phyloP scores from a whole-genome alignment of 2,113 vertebrate genomes.

The Acrocephalus kingi region DNA sequence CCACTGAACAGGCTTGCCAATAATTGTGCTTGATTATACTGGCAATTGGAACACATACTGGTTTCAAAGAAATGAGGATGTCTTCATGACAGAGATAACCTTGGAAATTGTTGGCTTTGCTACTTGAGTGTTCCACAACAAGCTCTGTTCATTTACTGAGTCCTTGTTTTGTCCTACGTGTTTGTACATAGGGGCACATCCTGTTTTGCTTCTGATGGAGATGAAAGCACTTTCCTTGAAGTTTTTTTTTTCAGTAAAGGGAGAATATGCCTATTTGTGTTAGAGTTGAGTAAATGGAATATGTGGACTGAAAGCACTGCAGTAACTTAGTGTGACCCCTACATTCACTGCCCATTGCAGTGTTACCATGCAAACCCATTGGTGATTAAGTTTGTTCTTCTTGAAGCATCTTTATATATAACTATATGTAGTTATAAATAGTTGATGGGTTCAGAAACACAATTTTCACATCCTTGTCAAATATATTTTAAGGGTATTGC shows the following conservation, averaged over 20 bases:
- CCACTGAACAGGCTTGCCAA: background rate
- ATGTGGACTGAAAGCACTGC: background rate
- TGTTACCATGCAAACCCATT: background rate
- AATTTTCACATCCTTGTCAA: background rate
- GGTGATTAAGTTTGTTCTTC: background rate
- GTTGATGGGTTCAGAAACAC: background rate
- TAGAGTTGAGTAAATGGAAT: background rate
- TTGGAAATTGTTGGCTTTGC: background rate
- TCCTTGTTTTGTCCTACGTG: background rate
- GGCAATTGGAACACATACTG: background rate
- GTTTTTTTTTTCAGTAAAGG: background rate
- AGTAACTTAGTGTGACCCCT: background rate
- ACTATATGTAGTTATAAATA: background rate
- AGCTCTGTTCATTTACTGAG: background rate
- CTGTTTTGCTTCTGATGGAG: background rate
- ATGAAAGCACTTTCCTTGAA: background rate
- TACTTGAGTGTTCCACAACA: background rate
- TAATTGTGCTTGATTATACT: background rate
- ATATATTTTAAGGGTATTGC: background rate
- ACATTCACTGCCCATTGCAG: rapidly evolving
- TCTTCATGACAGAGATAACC: slow-evolving; percentile 25
- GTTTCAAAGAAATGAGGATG: slow-evolving; percentile 33
- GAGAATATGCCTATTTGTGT: background rate
- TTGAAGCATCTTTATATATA: background rate
- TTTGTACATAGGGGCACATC: background rate